These are phyloP conservation scores for Procavia capensis DNA, from an alignment of 2,113 vertebrate species.

Conservation along the genomic window DNA sequence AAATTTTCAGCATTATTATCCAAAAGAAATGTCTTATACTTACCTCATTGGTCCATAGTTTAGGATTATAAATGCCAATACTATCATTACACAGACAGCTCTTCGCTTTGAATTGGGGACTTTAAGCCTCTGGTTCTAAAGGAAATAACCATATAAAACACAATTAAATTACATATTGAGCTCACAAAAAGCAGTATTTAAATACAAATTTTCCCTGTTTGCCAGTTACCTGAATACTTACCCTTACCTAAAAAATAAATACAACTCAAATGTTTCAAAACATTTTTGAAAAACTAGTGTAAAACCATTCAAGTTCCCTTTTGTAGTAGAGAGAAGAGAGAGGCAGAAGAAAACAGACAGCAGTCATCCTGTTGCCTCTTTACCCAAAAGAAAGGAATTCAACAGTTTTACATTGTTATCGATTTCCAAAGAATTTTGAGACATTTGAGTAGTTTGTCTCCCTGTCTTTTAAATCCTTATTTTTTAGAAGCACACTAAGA, in stretches of 20 bases:
- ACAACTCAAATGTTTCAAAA: neutral
- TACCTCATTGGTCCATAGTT: slow-evolving; percentile 93
- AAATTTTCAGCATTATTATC: neutral
- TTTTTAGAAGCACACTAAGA: neutral
- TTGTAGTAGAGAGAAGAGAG: neutral
- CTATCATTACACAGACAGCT: slow-evolving; percentile 94
- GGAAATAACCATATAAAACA: slow-evolving; percentile 22
- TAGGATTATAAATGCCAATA: slow-evolving; percentile 92
- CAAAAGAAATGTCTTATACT: slow-evolving; percentile 59
- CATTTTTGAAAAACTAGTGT: neutral
- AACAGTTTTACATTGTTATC: neutral
- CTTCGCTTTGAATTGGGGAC: slow-evolving; percentile 92
- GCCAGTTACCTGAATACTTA: neutral
- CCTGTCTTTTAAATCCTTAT: neutral
- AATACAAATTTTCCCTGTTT: neutral
- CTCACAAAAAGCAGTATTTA: slow-evolving; percentile 19
- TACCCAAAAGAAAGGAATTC: neutral
- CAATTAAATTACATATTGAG: neutral
- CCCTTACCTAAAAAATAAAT: neutral
- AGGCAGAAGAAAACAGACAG: neutral
- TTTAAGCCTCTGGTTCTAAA: slow-evolving; percentile 93
- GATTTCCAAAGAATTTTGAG: neutral
- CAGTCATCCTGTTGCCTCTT: too few species aligned
- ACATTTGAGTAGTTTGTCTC: neutral
- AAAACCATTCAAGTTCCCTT: neutral